phyloP scores from a whole-genome alignment of 1,140 invertebrate species.

The Cataglyphis hispanica region DNA sequence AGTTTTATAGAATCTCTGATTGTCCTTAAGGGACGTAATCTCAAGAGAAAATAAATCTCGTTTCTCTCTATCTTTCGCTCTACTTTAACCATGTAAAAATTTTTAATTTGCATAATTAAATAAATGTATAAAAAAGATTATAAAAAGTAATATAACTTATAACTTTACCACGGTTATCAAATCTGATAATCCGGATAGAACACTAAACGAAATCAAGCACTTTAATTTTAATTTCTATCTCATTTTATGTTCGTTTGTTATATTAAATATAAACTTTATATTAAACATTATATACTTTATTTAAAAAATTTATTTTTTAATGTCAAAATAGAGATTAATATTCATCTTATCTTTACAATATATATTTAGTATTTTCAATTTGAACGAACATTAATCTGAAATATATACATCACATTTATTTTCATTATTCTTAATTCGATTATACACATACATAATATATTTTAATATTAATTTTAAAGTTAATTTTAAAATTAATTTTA shows the following conservation, averaged over 20 bases:
- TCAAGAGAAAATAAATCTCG: neutral
- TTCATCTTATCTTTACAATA: neutral
- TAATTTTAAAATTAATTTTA: no score
- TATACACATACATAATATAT: neutral
- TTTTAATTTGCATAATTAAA: constrained; percentile 1
- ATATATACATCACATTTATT: constrained; percentile 19
- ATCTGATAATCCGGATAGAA: constrained; percentile 1
- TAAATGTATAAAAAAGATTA: neutral
- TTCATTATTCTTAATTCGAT: neutral
- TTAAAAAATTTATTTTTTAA: constrained; percentile 4
- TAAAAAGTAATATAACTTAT: neutral
- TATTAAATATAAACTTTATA: neutral
- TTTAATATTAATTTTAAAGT: constrained; percentile 31
- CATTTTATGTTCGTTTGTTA: neutral
- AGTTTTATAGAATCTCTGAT: constrained; percentile 11
- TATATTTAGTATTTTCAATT: constrained; percentile 21
- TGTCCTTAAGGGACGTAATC: neutral
- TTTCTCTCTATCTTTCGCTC: neutral
- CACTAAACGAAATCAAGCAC: neutral
- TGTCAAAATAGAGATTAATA: neutral
- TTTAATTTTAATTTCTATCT: neutral
- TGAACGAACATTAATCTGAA: neutral
- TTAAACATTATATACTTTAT: neutral
- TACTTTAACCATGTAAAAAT: neutral
- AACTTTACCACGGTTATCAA: neutral